These are phyloP conservation scores for Philonicus albiceps DNA, from an alignment of 2,888 invertebrate species.

Conservation along the genomic window DNA sequence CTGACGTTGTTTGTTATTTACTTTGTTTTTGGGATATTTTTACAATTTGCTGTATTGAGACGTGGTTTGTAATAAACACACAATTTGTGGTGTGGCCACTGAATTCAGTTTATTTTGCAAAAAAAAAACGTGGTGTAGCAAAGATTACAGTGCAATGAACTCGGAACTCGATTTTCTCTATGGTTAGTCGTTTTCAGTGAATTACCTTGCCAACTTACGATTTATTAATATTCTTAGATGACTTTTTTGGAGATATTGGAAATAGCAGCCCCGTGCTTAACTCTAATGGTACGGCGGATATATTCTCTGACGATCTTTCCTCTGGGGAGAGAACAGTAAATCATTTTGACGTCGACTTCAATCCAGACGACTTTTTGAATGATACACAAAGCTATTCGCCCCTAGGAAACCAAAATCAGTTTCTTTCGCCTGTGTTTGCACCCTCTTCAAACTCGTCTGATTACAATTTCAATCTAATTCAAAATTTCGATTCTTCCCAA, in stretches of 20 bases:
- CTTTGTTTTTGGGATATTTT: not conserved
- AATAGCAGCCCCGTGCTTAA: not conserved
- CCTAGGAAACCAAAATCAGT: not conserved
- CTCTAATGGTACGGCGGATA: not conserved
- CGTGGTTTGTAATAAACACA: not conserved
- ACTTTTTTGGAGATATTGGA: not conserved
- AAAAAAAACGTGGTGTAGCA: not conserved
- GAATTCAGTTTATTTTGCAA: not conserved
- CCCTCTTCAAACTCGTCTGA: not conserved
- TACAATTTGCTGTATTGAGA: not conserved
- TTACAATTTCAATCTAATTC: not conserved
- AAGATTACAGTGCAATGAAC: not conserved
- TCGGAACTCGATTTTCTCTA: not conserved
- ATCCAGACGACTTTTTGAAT: constrained; percentile 58
- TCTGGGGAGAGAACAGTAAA: not conserved
- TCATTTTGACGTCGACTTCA: constrained; percentile 51
- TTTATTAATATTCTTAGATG: not conserved
- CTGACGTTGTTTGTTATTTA: not conserved
- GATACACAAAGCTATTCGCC: not conserved
- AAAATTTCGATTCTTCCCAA: not conserved
- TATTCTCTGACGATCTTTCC: not conserved
- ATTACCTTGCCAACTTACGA: not conserved
- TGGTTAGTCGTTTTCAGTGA: not conserved
- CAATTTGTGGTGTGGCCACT: too few relatives aligned
- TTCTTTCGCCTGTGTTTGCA: not conserved